Percentiles rank a stretch among this genome's conserved stretches.
phyloP scores from a whole-genome alignment of 2,888 invertebrate genomes.

The Microctonus aethiopoides region DNA sequence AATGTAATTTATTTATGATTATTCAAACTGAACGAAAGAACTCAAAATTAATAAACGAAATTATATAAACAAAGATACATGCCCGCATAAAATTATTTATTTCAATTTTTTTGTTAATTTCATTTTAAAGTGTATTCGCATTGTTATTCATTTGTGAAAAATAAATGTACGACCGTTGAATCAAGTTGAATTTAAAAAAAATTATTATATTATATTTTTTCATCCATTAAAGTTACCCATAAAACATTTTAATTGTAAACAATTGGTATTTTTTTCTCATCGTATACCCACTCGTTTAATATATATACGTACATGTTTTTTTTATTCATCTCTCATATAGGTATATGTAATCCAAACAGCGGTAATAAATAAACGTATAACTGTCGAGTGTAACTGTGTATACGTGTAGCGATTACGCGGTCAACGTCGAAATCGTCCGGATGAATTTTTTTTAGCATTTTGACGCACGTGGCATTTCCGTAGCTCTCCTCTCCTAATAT shows the following conservation, averaged over 20 bases:
- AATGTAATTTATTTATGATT: too few species aligned
- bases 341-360: neutral
- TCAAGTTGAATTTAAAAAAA: neutral
- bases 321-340: too few species aligned
- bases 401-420: conserved; percentile 44
- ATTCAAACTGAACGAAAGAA: too few species aligned
- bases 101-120: too few species aligned
- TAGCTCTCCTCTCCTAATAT: conserved; percentile 28
- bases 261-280: neutral
- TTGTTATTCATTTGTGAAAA: neutral
- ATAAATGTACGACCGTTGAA: neutral
- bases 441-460: conserved; percentile 37
- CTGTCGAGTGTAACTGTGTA: conserved; percentile 33
- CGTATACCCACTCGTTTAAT: neutral
- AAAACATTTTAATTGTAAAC: neutral
- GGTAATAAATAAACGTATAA: conserved; percentile 25
- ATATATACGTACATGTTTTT: too few species aligned
- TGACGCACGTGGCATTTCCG: conserved; percentile 44
- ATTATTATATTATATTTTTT: neutral
- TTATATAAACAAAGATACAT: too few species aligned
- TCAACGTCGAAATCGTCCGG: conserved; percentile 39
- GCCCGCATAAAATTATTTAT: too few species aligned
- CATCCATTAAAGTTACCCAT: neutral
- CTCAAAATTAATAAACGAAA: too few species aligned
- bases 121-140: too few species aligned